phyloP scores from a whole-genome alignment of 2,113 vertebrate genomes.

The Proterorhinus semilunaris region DNA sequence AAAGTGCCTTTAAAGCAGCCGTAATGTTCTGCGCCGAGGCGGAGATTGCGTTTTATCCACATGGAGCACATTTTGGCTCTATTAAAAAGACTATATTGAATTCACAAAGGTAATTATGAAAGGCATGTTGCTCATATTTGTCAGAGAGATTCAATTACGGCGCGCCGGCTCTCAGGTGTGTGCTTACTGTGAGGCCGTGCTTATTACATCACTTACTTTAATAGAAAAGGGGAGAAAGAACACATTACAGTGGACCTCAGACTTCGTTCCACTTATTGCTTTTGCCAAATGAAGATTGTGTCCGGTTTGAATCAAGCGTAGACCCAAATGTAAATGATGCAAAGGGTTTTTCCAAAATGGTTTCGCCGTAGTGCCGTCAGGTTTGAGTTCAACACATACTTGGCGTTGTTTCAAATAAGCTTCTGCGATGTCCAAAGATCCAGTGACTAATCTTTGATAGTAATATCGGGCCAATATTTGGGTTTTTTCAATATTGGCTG shows the following conservation, averaged over 20 bases:
- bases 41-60: neutral
- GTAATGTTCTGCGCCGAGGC: neutral
- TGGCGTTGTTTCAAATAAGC: no score
- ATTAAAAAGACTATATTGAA: constrained; percentile 23
- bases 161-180: neutral
- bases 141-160: constrained; percentile 10
- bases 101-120: constrained; percentile 27
- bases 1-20: neutral
- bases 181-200: neutral
- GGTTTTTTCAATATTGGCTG: no score
- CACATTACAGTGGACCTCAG: neutral
- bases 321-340: no score
- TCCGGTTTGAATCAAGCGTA: neutral
- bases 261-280: neutral
- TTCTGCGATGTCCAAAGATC: no score
- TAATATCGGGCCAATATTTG: no score
- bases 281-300: neutral
- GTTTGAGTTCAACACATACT: no score
- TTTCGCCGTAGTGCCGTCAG: no score
- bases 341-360: no score
- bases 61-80: constrained; percentile 5
- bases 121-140: constrained; percentile 32
- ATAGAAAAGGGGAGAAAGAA: constrained; percentile 6
- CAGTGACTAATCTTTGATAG: no score
- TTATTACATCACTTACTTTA: constrained; percentile 28